Base-by-base conservation (phyloP, 2,113 vertebrate species). In the Panthera uncia region DNA sequence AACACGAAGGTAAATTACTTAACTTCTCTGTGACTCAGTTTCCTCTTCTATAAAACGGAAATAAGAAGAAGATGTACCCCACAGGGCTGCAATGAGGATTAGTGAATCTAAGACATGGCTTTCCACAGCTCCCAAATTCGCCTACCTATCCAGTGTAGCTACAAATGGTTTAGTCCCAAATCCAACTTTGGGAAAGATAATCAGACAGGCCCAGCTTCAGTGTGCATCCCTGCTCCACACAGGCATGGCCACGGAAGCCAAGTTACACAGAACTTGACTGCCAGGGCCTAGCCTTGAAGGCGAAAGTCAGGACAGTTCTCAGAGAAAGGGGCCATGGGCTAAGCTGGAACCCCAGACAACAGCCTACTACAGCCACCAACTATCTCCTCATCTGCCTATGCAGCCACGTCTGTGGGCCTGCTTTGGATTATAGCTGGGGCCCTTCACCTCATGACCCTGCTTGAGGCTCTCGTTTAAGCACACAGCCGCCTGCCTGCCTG, bases 401-500 rank as follows among this genome's bases (percentile, higher is more conserved):
- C 1, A 25, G 9, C 41, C 57, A 81, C 0, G 2, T 6, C 3
- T 48, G 6, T 19, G 76, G 48, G 41, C 65, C 76, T 85, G 57
- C 21, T 50, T 50, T 61, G 61, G 29, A n/a, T 81, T 41, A n/a
- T 13, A 95, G 69, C 29, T 23, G 33, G 50, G 48, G 12, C 82
- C 57, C 61, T 95, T 65, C 78, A 73, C 68, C 89, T 68, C 86
- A 41, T 1, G 36, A 14, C 10, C 66, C 66, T 14, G 48, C 41
- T 6, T 29, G 19, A 87, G 80, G 74, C 69, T 95, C 90, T 78
- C 65, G 87, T 57, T 92, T 83, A 87, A 95, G 90, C 33, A 84
- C 63, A 78, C 55, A 97, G 90, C 87, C 90, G 63, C 83, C 95
- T 71, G 18, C 83, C 97, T 97, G 96, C 80, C 68, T 69, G 6